Percentiles rank a stretch among this genome's conserved stretches.
Evolutionary conservation across 2,888 invertebrate species (phyloP).

Genomic region (Timema cristinae): DNA sequence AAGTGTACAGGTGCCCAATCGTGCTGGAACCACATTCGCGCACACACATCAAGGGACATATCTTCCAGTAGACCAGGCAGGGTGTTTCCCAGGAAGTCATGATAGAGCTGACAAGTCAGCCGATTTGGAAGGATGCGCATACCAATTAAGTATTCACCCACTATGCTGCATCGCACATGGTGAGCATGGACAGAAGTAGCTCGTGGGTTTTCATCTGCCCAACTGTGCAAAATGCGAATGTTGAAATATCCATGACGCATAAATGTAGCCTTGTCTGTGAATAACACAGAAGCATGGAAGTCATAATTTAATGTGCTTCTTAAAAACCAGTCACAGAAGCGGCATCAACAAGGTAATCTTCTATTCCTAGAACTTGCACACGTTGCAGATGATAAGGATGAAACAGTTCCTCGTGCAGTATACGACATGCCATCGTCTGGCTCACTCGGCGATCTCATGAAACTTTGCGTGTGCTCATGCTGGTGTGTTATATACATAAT

Average conservation of each 20-base stretch:
- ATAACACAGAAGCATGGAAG: background rate
- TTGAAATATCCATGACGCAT: background rate
- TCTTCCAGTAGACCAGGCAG: background rate
- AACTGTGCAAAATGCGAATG: background rate
- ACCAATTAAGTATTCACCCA: constrained; percentile 3
- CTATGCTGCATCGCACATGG: background rate
- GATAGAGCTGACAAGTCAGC: background rate
- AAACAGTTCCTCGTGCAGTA: no score
- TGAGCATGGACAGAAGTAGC: background rate
- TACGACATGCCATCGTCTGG: background rate
- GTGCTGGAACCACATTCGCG: constrained; percentile 6
- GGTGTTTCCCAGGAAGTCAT: background rate
- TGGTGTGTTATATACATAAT: background rate
- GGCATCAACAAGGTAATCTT: no score
- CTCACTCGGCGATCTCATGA: background rate
- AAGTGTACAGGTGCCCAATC: background rate
- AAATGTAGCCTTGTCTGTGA: constrained; percentile 3
- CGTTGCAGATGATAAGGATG: no score
- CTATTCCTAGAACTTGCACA: background rate
- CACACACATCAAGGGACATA: background rate
- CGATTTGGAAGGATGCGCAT: background rate
- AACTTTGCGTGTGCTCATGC: background rate
- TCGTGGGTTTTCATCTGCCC: background rate
- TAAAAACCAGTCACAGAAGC: background rate
- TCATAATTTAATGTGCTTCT: background rate